phyloP scores from a whole-genome alignment of 2,113 vertebrate species.

The Gallinago undulata region DNA sequence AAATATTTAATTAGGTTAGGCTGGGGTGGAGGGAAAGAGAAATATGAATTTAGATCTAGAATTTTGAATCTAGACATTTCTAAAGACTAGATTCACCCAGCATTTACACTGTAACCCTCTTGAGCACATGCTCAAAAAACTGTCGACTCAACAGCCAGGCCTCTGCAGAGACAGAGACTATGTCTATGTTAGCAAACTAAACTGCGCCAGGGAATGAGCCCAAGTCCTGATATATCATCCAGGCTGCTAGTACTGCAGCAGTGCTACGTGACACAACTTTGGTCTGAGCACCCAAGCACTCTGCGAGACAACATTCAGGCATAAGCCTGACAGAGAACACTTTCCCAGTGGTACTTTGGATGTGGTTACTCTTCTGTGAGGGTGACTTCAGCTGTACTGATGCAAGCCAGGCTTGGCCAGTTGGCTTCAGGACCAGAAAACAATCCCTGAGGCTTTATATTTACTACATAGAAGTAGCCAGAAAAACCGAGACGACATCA shows the following conservation, averaged over 20 bases:
- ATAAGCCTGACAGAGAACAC: neutral
- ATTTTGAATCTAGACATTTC: neutral
- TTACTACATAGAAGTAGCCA: neutral
- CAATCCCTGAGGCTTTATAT: neutral
- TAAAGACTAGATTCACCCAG: neutral
- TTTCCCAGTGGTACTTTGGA: neutral
- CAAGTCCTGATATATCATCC: neutral
- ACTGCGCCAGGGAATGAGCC: neutral
- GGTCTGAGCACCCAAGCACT: neutral
- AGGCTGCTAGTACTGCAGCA: neutral
- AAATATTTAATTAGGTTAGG: neutral
- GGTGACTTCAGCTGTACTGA: neutral
- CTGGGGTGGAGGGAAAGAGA: neutral
- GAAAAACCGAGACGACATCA: neutral
- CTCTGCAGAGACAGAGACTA: neutral
- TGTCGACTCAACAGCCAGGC: neutral
- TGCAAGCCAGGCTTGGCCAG: neutral
- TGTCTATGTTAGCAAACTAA: neutral
- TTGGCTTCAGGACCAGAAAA: neutral
- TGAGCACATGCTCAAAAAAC: neutral
- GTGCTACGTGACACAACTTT: neutral
- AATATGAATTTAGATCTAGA: neutral
- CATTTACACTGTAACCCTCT: neutral
- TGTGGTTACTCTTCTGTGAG: neutral
- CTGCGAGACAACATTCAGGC: neutral